Evolutionary conservation across 2,113 vertebrate species (phyloP).

Genomic region (Sminthopsis crassicaudata): DNA sequence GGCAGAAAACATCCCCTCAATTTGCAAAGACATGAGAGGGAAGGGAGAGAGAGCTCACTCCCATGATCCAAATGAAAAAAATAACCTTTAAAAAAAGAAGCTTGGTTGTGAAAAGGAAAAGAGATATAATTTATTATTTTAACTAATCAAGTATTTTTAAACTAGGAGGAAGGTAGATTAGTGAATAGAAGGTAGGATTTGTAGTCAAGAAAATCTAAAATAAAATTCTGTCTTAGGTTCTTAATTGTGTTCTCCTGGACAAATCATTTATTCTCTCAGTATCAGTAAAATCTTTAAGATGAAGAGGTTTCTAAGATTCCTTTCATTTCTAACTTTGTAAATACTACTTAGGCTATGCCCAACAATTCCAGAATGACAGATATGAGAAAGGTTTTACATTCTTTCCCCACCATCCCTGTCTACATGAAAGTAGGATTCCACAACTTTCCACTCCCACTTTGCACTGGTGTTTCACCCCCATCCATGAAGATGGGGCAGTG

Average conservation of each 20-base stretch:
- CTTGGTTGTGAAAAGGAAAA: neutral
- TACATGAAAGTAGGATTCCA: neutral
- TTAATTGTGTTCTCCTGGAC: neutral
- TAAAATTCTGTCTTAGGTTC: neutral
- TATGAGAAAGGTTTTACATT: neutral
- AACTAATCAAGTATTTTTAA: neutral
- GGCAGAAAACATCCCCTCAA: neutral
- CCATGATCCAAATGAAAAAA: neutral
- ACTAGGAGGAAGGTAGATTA: neutral
- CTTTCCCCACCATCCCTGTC: neutral
- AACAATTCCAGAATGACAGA: neutral
- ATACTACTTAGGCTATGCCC: neutral
- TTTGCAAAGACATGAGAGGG: neutral
- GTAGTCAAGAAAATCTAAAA: neutral
- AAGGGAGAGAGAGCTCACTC: neutral
- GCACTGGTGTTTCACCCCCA: neutral
- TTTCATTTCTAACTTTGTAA: neutral
- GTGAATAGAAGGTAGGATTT: neutral
- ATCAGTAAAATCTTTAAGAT: neutral
- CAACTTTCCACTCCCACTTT: neutral
- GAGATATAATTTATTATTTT: neutral
- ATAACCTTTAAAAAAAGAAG: neutral
- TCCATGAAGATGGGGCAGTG: neutral
- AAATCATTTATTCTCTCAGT: neutral
- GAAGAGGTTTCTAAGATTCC: neutral